Evolutionary conservation across 2,113 vertebrate genomes (phyloP), one percentile per base, ranked within the genome.

Genomic region (Prolemur simus): DNA sequence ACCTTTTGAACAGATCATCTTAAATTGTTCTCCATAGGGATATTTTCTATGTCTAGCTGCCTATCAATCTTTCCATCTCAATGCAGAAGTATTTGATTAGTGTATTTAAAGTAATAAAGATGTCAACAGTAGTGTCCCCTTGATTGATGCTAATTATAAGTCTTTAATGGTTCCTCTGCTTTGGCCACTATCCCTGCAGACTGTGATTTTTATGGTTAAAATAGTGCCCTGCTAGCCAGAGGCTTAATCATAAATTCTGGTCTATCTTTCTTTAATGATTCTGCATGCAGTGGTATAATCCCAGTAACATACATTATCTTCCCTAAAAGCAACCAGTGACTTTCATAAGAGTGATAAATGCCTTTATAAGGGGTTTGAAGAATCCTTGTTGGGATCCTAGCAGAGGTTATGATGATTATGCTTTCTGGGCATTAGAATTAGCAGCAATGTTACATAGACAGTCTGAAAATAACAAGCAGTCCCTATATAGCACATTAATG

Each of bases 91-190:
- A 98, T 99, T 98, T 98, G 98, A 99, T 98, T 98, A 98, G 98
- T 98, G 97, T 98, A 97, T 98, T 99, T 99, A 98, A 98, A 98
- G 98, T 98, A 99, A 98, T 98, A 99, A 99, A 99, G 98, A 98
- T 98, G 98, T 99, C 98, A 98, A 97, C 98, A 98, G 94, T 74
- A 94, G 96, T 98, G 98, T 98, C 98, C 98, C 91, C 87, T 97
- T 98, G 98, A 99, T 99, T 98, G 98, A 98, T 99, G 97, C 94
- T 99, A 98, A 99, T 99, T 98, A 97, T 98, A 97, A 98, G 98
- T 94, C 98, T 98, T 98, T 97, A 98, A 98, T 98, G 98, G 92
- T 95, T 98, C 66, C 95, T 98, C 97, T 97, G 94, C 95, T 98
- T 98, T 98, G 98, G 97, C 97, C 98, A 98, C 97, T 98, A 96